Percentiles rank a stretch among this genome's conserved stretches.
These are phyloP conservation scores for Turritopsis rubra DNA, from an alignment of 30 jellyfish, hydroid and myxozoan genomes.

Conservation along the genomic window DNA sequence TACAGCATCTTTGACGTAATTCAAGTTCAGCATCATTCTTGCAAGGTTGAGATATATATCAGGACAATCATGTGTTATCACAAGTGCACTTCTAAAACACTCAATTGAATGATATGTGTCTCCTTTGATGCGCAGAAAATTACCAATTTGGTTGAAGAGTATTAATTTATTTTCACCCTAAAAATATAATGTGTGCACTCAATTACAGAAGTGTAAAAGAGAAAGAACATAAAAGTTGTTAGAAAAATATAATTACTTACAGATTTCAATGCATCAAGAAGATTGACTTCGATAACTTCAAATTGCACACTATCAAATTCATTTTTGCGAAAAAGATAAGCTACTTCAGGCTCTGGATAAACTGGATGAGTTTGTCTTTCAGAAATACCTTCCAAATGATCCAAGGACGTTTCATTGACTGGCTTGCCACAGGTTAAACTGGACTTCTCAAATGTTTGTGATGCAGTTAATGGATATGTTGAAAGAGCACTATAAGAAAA, in stretches of 20 bases:
- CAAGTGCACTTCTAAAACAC: slow-evolving; percentile 88
- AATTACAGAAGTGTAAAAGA: background rate
- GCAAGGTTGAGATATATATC: slow-evolving; percentile 85
- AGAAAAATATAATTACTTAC: no score
- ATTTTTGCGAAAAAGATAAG: slow-evolving; percentile 61
- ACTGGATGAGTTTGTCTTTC: slow-evolving; percentile 51
- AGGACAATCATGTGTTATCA: slow-evolving; percentile 52
- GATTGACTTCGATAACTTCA: slow-evolving; percentile 57
- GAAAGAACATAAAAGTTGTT: background rate
- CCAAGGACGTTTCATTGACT: slow-evolving; percentile 53
- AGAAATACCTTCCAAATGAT: slow-evolving; percentile 77
- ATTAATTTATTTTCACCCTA: slow-evolving; percentile 86
- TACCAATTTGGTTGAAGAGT: slow-evolving; percentile 76
- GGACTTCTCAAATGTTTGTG: background rate
- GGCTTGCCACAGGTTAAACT: slow-evolving; percentile 74
- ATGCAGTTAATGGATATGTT: slow-evolving; percentile 5
- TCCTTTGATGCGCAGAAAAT: slow-evolving; percentile 79
- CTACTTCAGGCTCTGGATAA: slow-evolving; percentile 91
- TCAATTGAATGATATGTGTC: slow-evolving; percentile 87
- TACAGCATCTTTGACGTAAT: slow-evolving; percentile 70
- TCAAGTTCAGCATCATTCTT: slow-evolving; percentile 67
- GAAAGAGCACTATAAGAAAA: background rate
- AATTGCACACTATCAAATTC: slow-evolving; percentile 75
- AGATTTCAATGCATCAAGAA: slow-evolving; percentile 61
- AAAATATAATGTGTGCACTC: no score